phyloP scores from a whole-genome alignment of 2,113 vertebrate species.

The Mus pahari region DNA sequence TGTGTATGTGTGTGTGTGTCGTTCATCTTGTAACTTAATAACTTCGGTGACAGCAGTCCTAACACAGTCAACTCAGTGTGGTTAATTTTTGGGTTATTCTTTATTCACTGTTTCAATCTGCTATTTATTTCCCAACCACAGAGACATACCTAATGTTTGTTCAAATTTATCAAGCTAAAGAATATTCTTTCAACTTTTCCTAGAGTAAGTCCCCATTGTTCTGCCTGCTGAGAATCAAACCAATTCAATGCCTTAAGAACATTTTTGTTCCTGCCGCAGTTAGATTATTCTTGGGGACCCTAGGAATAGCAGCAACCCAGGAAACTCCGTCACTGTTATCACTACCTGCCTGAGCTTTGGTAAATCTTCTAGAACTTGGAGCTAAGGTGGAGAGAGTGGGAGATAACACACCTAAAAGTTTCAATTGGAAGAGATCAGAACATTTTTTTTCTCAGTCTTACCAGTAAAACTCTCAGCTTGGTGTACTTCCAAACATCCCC shows the following conservation, averaged over 20 bases:
- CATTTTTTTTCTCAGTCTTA: constrained; percentile 28
- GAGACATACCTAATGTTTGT: constrained; percentile 55
- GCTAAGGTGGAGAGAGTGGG: constrained; percentile 21
- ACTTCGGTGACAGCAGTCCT: background rate
- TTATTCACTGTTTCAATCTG: background rate
- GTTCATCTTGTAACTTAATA: background rate
- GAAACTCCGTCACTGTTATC: constrained; percentile 49
- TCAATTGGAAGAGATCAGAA: constrained; percentile 63
- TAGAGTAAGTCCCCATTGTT: constrained; percentile 45
- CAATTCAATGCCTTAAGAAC: constrained; percentile 48
- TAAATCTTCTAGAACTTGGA: constrained; percentile 78
- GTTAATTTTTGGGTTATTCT: background rate
- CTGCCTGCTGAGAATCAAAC: constrained; percentile 64
- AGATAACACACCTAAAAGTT: constrained; percentile 61
- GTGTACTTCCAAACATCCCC: background rate
- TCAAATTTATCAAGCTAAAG: constrained; percentile 49
- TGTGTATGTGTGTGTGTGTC: background rate
- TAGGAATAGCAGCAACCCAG: constrained; percentile 65
- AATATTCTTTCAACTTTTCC: constrained; percentile 62
- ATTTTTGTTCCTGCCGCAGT: constrained; percentile 9
- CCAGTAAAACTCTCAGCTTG: background rate
- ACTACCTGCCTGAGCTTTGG: constrained; percentile 73
- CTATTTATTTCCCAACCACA: background rate
- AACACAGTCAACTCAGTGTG: background rate
- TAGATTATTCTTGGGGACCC: constrained; percentile 62